Percentiles rank a stretch among this genome's conserved stretches.
Evolutionary conservation across 1,140 invertebrate species (phyloP).

Genomic region (Gryllus bimaculatus): DNA sequence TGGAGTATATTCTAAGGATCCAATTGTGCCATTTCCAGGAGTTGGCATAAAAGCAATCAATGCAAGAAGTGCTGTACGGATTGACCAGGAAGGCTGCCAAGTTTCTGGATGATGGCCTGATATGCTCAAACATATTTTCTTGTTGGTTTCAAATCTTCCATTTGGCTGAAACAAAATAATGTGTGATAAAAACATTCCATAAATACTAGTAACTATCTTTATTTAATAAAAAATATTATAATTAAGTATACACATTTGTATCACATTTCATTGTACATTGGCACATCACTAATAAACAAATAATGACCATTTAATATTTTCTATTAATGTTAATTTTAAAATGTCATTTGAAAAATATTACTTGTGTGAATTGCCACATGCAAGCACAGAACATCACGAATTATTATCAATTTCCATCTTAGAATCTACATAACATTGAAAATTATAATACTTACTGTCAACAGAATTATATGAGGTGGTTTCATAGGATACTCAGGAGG

Average conservation of each 20-base stretch:
- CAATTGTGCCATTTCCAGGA: slow-evolving; percentile 76
- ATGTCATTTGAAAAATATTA: too few species aligned
- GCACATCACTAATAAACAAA: too few species aligned
- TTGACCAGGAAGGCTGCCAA: slow-evolving; percentile 95
- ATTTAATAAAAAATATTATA: too few species aligned
- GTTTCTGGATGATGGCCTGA: slow-evolving; percentile 96
- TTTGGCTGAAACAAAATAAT: slow-evolving; percentile 58
- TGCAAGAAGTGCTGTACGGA: slow-evolving; percentile 84
- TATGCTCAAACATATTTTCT: slow-evolving; percentile 94
- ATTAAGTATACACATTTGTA: too few species aligned
- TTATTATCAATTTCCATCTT: background rate
- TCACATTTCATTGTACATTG: too few species aligned
- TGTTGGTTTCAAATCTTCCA: slow-evolving; percentile 88
- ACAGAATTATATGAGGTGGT: slow-evolving; percentile 87
- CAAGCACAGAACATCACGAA: too few species aligned
- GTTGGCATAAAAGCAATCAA: slow-evolving; percentile 94
- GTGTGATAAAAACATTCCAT: too few species aligned
- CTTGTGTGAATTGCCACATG: too few species aligned
- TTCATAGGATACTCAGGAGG: slow-evolving; percentile 95
- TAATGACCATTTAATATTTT: too few species aligned
- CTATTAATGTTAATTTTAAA: too few species aligned
- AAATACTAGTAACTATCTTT: too few species aligned
- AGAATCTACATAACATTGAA: background rate
- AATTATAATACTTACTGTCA: slow-evolving; percentile 54
- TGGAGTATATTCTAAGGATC: slow-evolving; percentile 76